Percentiles rank a stretch among this genome's conserved stretches.
Evolutionary conservation across 1,140 invertebrate genomes (phyloP).

Genomic region (Drosophila murphyi): DNA sequence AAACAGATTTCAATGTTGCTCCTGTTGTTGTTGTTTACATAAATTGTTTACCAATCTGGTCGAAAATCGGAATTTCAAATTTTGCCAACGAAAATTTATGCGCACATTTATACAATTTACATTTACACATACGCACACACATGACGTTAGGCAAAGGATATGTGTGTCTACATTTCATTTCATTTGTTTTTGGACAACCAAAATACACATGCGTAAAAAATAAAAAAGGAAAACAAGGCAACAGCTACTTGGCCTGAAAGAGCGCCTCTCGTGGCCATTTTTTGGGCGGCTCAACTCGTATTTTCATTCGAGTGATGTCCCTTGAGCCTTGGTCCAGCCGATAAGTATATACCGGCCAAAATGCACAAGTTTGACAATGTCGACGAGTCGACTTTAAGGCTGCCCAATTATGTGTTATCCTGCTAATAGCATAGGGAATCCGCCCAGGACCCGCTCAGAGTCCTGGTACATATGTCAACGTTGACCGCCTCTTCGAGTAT

Average conservation of each 20-base stretch:
- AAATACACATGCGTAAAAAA: conserved; percentile 8
- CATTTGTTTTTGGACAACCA: conserved; percentile 55
- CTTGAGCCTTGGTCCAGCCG: conserved; percentile 18
- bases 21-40: conserved; percentile 70
- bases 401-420: conserved; percentile 41
- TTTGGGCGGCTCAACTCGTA: conserved; percentile 19
- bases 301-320: conserved; percentile 10
- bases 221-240: conserved; percentile 41
- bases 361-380: conserved; percentile 7
- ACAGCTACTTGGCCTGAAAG: conserved; percentile 22
- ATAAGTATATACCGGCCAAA: conserved; percentile 43
- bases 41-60: conserved; percentile 84
- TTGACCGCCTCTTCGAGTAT: conserved; percentile 22
- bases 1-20: conserved; percentile 52
- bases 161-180: conserved; percentile 79
- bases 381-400: conserved; percentile 28
- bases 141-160: conserved; percentile 60
- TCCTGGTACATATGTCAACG: conserved; percentile 34
- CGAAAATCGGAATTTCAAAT: conserved; percentile 84
- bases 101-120: conserved; percentile 83
- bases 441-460: not conserved
- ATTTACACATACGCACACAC: conserved; percentile 55
- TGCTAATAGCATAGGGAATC: not conserved
- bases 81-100: conserved; percentile 76
- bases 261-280: not conserved